These are phyloP conservation scores for Amphiduros pacificus DNA, from an alignment of 2,888 invertebrate species.

Conservation along the genomic window DNA sequence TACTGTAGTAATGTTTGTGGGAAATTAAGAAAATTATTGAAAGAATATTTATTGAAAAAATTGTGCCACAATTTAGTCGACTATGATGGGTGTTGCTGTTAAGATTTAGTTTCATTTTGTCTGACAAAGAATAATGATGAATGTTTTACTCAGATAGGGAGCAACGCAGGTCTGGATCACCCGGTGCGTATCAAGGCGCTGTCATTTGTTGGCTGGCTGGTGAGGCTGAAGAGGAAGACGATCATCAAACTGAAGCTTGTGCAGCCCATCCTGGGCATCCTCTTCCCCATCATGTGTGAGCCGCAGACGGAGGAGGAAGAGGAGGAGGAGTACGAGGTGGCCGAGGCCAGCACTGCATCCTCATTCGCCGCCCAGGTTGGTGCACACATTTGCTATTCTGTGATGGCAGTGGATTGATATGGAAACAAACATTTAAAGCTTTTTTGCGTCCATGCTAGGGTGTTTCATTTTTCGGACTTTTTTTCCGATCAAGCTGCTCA, in stretches of 20 bases:
- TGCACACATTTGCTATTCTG: not conserved
- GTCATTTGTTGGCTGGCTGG: conserved; percentile 69
- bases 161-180: conserved; percentile 62
- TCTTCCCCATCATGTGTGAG: conserved; percentile 72
- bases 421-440: no score
- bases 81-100: no score
- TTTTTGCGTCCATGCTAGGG: no score
- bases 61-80: no score
- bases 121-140: no score
- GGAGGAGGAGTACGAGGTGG: conserved; percentile 66
- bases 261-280: conserved; percentile 69
- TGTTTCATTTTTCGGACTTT: no score
- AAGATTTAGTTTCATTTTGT: no score
- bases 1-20: no score
- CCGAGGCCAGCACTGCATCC: conserved; percentile 68
- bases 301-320: conserved; percentile 67
- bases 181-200: conserved; percentile 72
- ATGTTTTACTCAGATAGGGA: conserved; percentile 66
- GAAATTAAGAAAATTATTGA: no score
- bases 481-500: no score
- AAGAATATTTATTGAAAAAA: no score
- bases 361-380: conserved; percentile 70
- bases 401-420: no score
- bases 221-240: conserved; percentile 72
- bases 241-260: conserved; percentile 73